These are phyloP conservation scores for Yasuhikotakia modesta DNA, from an alignment of 2,797 vertebrate genomes.

Conservation along the genomic window DNA sequence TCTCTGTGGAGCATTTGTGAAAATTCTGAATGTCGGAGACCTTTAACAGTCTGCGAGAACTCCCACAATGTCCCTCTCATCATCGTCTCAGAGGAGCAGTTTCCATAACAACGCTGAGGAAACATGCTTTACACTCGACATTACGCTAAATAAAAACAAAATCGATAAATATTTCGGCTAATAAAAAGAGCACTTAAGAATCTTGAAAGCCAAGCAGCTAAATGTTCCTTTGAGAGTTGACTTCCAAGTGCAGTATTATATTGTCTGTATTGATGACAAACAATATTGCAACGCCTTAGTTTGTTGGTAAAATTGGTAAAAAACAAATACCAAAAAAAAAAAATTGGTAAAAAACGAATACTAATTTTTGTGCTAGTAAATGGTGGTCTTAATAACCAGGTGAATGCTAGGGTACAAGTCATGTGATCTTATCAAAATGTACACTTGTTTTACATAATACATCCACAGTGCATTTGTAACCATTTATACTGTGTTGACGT, in stretches of 20 bases:
- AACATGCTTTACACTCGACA: conserved; percentile 40
- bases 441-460: not conserved
- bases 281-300: too few species aligned
- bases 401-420: too few species aligned
- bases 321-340: too few species aligned
- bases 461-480: not conserved
- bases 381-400: too few species aligned
- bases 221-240: too few species aligned
- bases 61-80: conserved; percentile 50
- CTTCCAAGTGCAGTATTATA: not conserved
- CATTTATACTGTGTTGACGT: not conserved
- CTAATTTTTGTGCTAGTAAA: too few species aligned
- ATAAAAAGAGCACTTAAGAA: conserved; percentile 36
- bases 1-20: conserved; percentile 54
- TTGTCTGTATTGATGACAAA: too few species aligned
- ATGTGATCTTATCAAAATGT: too few species aligned
- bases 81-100: conserved; percentile 42
- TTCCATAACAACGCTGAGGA: conserved; percentile 43
- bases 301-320: too few species aligned
- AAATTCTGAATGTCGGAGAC: conserved; percentile 48
- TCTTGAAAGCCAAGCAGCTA: conserved; percentile 35
- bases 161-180: conserved; percentile 42
- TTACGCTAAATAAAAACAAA: conserved; percentile 38
- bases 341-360: too few species aligned
- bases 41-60: conserved; percentile 47